phyloP scores from a whole-genome alignment of 37 sponge, comb jelly and placozoan species.

The Beroe ovata region DNA sequence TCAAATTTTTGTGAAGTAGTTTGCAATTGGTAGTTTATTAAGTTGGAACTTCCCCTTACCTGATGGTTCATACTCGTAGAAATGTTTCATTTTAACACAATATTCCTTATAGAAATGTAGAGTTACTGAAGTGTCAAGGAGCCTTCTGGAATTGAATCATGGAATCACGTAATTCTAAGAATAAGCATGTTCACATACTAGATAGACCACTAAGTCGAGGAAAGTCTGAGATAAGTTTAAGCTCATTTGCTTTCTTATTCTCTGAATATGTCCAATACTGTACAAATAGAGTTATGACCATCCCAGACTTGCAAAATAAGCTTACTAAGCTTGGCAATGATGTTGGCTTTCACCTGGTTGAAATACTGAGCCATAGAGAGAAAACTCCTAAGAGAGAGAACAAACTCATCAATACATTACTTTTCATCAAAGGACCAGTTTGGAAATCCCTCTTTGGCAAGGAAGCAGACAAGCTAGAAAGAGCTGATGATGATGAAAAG shows the following conservation, averaged over 20 bases:
- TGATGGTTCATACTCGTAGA: too few species aligned
- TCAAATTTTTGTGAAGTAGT: too few species aligned
- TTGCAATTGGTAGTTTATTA: too few species aligned
- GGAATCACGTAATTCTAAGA: not conserved
- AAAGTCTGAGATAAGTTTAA: slow-evolving; percentile 78
- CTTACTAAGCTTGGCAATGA: slow-evolving; percentile 84
- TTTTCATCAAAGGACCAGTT: slow-evolving; percentile 87
- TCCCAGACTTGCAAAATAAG: slow-evolving; percentile 87
- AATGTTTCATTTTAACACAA: too few species aligned
- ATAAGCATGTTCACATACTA: not conserved
- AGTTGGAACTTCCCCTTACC: too few species aligned
- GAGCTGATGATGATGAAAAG: slow-evolving; percentile 81
- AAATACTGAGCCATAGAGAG: slow-evolving; percentile 81
- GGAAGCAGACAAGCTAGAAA: slow-evolving; percentile 94
- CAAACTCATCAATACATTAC: slow-evolving; percentile 78
- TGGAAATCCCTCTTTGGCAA: slow-evolving; percentile 98
- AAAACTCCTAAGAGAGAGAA: slow-evolving; percentile 84
- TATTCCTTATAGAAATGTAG: too few species aligned
- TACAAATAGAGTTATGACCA: slow-evolving; percentile 78
- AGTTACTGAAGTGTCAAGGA: too few species aligned
- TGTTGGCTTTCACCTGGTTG: slow-evolving; percentile 87
- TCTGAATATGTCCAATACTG: slow-evolving; percentile 94
- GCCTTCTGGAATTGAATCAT: too few species aligned
- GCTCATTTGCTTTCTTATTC: slow-evolving; percentile 91
- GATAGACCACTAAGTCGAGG: slow-evolving; percentile 68